Conservation (phyloP, 2,888 invertebrate genomes). For the Trimorus sp. region DNA sequence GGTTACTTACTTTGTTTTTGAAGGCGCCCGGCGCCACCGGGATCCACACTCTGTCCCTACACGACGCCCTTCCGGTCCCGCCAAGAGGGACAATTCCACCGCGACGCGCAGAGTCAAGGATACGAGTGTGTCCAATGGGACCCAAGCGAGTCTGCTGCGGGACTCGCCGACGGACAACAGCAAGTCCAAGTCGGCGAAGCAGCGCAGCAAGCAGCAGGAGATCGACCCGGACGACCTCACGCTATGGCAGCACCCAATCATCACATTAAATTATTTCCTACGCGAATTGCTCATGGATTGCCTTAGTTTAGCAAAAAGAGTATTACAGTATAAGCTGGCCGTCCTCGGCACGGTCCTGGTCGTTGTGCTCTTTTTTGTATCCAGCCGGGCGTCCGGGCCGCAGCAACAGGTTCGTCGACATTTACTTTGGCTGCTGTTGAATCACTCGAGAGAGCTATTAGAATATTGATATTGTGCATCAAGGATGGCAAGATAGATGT, state of each 20-base stretch:
- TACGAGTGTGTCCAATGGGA: conserved; percentile 68
- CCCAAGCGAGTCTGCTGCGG: conserved; percentile 62
- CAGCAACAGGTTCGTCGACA: conserved; percentile 76
- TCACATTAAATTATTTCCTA: conserved; percentile 79
- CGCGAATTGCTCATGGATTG: conserved; percentile 78
- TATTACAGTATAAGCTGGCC: conserved; percentile 75
- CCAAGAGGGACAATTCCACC: conserved; percentile 75
- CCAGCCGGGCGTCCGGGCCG: conserved; percentile 77
- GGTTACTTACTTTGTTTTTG: no score
- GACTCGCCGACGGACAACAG: conserved; percentile 47
- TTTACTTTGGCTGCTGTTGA: no score
- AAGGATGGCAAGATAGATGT: no score
- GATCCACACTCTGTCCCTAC: no score
- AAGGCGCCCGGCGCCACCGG: no score
- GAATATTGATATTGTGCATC: no score
- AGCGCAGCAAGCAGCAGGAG: conserved; percentile 58
- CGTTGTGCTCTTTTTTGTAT: conserved; percentile 75
- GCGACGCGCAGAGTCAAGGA: conserved; percentile 77
- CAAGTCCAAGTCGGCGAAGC: conserved; percentile 56
- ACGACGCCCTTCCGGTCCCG: no score
- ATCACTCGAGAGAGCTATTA: no score
- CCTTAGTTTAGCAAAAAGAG: conserved; percentile 76
- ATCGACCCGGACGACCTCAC: conserved; percentile 78
- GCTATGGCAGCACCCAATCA: conserved; percentile 79
- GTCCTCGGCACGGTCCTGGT: conserved; percentile 76